These are phyloP conservation scores for Altica lythri DNA, from an alignment of 2,888 invertebrate genomes.

Conservation along the genomic window DNA sequence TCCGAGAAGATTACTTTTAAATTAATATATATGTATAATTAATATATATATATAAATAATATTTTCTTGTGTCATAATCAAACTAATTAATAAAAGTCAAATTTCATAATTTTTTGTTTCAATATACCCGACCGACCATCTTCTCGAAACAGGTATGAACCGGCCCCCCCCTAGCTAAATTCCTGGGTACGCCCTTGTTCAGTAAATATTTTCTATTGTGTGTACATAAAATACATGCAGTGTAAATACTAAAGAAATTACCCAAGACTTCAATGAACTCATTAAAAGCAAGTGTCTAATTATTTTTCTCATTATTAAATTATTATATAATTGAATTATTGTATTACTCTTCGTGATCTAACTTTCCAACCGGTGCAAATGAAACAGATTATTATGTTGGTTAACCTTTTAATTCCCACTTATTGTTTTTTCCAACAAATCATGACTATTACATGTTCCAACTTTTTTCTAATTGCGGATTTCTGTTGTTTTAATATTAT, in stretches of 20 bases:
- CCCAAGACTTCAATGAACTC: slow-evolving; percentile 6
- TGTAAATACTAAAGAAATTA: slow-evolving; percentile 8
- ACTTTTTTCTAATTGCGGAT: slow-evolving; percentile 9
- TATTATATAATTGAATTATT: slow-evolving; percentile 23
- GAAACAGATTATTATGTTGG: slow-evolving; percentile 13
- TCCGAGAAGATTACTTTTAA: neutral
- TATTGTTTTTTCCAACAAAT: slow-evolving; percentile 10
- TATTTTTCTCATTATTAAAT: slow-evolving; percentile 17
- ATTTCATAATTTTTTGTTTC: slow-evolving; percentile 5
- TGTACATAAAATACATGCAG: too few relatives aligned
- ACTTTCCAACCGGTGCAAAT: slow-evolving; percentile 19
- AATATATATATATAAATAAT: neutral
- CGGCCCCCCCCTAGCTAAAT: slow-evolving; percentile 5
- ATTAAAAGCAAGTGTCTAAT: slow-evolving; percentile 11
- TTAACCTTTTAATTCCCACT: slow-evolving; percentile 17
- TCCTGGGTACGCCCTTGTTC: slow-evolving; percentile 14
- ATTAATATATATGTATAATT: neutral
- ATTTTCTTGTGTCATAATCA: too few relatives aligned
- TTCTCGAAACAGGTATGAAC: slow-evolving; percentile 5
- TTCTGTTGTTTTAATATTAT: slow-evolving; percentile 6
- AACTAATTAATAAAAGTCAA: too few relatives aligned
- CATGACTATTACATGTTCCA: slow-evolving; percentile 8
- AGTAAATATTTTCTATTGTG: too few relatives aligned
- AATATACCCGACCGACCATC: slow-evolving; percentile 6
- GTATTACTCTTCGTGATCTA: slow-evolving; percentile 22